These are phyloP conservation scores for Sycobia sp. DNA, from an alignment of 1,140 invertebrate genomes.

Conservation along the genomic window DNA sequence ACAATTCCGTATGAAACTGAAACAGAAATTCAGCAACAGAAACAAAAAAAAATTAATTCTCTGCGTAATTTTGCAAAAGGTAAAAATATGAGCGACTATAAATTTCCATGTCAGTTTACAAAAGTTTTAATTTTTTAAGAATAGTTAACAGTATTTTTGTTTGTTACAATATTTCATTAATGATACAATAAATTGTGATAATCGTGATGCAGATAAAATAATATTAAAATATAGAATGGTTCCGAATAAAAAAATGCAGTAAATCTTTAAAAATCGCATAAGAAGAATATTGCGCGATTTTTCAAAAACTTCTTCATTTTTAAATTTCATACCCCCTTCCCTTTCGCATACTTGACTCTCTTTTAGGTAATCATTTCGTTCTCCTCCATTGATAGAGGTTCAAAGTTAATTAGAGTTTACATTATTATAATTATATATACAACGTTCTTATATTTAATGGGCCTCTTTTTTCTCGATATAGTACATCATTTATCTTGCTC, in stretches of 20 bases:
- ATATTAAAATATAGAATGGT: slow-evolving; percentile 51
- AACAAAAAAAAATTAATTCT: too few species aligned
- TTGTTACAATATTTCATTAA: slow-evolving; percentile 59
- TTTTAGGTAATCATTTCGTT: slow-evolving; percentile 31
- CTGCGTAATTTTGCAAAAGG: not conserved
- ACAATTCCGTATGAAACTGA: too few species aligned
- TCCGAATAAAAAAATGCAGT: slow-evolving; percentile 44
- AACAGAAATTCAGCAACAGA: too few species aligned
- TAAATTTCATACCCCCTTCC: slow-evolving; percentile 24
- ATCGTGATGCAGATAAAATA: slow-evolving; percentile 56
- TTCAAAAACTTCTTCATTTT: slow-evolving; percentile 29
- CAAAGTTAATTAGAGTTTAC: slow-evolving; percentile 47
- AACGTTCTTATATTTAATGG: slow-evolving; percentile 53
- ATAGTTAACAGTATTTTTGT: slow-evolving; percentile 60
- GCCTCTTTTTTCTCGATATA: slow-evolving; percentile 47
- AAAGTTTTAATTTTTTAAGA: slow-evolving; percentile 61
- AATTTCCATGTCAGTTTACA: slow-evolving; percentile 50
- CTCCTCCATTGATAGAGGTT: slow-evolving; percentile 30
- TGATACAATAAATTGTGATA: slow-evolving; percentile 58
- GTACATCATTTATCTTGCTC: slow-evolving; percentile 44
- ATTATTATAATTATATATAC: slow-evolving; percentile 57
- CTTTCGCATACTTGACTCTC: slow-evolving; percentile 15
- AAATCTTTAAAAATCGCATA: slow-evolving; percentile 31
- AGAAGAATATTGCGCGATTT: slow-evolving; percentile 31
- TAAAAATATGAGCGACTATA: slow-evolving; percentile 6